Base-by-base conservation (phyloP, 2,888 invertebrate species). In the Gastracanthus pulcherrimus region DNA sequence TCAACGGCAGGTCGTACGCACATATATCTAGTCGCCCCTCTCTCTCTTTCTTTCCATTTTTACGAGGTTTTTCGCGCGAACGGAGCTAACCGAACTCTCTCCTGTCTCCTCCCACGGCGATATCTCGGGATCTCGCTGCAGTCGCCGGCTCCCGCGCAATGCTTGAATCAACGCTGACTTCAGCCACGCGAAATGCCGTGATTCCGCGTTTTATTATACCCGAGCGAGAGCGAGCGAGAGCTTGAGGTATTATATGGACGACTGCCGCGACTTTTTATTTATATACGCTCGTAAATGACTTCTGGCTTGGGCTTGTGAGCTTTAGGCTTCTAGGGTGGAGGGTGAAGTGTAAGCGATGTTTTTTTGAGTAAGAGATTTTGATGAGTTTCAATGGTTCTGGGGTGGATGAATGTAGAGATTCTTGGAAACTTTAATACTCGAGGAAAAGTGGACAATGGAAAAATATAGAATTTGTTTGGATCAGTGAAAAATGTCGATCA, bases 151-250 rank as follows among this genome's bases (percentile, higher is more conserved):
- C 29, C 11, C 60, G 29, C 19, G 19, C 31, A 66, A 48, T 29
- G 16, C 74, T 60, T 19, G 75, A 80, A 74, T 69, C 80, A 51
- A 80, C n/a, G 80, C 60, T 74, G 45, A 58, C 74, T 74, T 23
- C 45, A 72, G 45, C n/a, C n/a, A n/a, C 67, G 36, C 36, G 51
- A 71, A 78, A 71, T 64, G 64, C 64, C 51, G 64, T 71, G 29
- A 71, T 78, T 78, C 38, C 55, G n/a, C 16, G n/a, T 77, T 77
- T 77, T 77, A 77, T 77, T 70, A 51, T 48, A n/a, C n/a, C n/a
- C n/a, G n/a, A n/a, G n/a, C n/a, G n/a, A n/a, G n/a, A n/a, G n/a
- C 31, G 67, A 60, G 45, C 31, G 67, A 60, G 45, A 45, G 58
- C 51, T 16, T 34, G 38, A 23, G 62, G 62, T 31, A n/a, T n/a